These are phyloP conservation scores for Eristalis pertinax DNA, from an alignment of 2,888 invertebrate genomes.

Conservation along the genomic window DNA sequence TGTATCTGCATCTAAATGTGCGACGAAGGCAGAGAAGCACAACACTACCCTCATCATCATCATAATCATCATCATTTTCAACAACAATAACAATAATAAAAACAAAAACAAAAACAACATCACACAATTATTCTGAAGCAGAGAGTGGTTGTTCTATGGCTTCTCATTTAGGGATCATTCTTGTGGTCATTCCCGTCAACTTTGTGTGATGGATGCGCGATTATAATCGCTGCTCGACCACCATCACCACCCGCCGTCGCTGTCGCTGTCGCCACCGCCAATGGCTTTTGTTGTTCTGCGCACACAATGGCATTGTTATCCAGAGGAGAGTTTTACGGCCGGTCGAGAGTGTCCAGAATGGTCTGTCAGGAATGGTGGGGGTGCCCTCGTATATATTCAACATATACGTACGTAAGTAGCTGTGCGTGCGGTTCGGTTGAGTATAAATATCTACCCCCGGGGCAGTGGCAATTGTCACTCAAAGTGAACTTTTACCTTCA, in stretches of 20 bases:
- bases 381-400: too few species aligned
- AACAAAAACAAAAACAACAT: too few species aligned
- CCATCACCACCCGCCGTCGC: constrained; percentile 23
- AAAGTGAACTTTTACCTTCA: constrained; percentile 32
- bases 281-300: constrained; percentile 42
- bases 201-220: constrained; percentile 58
- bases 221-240: constrained; percentile 56
- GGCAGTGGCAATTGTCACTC: constrained; percentile 5
- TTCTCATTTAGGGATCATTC: constrained; percentile 48
- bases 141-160: not conserved
- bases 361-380: not conserved
- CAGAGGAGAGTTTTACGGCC: not conserved
- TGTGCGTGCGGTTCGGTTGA: not conserved
- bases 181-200: constrained; percentile 52
- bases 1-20: constrained; percentile 30
- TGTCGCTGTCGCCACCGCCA: constrained; percentile 8
- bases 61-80: not conserved
- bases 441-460: constrained; percentile 1
- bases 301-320: not conserved
- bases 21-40: not conserved
- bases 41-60: not conserved
- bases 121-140: not conserved
- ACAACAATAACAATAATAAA: not conserved
- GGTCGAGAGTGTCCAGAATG: not conserved
- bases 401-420: too few species aligned